phyloP scores from a whole-genome alignment of 2,113 vertebrate genomes.

The Embiotoca jacksoni region DNA sequence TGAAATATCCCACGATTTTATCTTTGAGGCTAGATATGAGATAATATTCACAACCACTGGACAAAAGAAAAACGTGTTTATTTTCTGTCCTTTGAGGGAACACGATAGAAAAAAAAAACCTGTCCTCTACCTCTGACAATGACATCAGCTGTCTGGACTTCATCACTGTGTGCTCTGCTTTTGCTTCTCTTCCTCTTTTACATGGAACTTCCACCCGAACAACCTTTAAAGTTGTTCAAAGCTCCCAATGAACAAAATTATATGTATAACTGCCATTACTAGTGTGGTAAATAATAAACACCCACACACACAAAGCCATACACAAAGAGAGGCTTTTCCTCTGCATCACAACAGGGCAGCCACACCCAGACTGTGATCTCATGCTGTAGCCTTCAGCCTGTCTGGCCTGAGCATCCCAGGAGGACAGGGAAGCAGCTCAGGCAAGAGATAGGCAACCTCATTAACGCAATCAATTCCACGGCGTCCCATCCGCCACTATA shows the following conservation, averaged over 20 bases:
- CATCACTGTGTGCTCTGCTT: no score
- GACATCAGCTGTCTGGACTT: no score
- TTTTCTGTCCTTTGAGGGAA: no score
- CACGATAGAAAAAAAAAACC: no score
- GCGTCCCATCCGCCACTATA: constrained; percentile 26
- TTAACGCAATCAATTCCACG: constrained; percentile 70
- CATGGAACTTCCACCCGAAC: not conserved
- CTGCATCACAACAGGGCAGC: constrained; percentile 51
- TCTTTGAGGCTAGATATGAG: no score
- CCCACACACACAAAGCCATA: not conserved
- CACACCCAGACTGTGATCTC: constrained; percentile 81
- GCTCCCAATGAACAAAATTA: no score
- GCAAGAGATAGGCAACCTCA: constrained; percentile 64
- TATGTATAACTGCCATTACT: not conserved
- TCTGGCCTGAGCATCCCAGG: constrained; percentile 68
- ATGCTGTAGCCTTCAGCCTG: constrained; percentile 65
- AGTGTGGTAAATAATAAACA: constrained; percentile 25
- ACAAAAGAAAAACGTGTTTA: no score
- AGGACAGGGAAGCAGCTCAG: constrained; percentile 58
- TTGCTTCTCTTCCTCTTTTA: no score
- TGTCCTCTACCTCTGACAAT: no score
- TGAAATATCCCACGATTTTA: no score
- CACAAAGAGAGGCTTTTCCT: constrained; percentile 47
- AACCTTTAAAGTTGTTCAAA: not conserved
- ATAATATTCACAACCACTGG: no score